A percentile compares a stretch with the other conserved stretches of the same genome.
phyloP scores from a whole-genome alignment of 23 tunicate species.

The Ciona savignyi region DNA sequence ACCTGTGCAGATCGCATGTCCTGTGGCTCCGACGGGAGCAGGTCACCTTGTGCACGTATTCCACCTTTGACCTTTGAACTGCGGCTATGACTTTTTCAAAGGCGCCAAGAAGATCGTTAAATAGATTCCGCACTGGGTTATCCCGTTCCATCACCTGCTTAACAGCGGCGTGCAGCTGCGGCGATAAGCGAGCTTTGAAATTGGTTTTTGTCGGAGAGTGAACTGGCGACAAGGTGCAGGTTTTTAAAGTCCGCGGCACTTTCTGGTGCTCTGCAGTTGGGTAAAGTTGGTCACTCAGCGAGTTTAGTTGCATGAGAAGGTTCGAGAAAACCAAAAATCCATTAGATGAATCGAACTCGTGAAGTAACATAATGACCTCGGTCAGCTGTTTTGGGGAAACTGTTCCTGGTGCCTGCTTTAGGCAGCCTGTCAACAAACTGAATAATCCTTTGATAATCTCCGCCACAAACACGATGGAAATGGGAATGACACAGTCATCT shows the following conservation, averaged over 20 bases:
- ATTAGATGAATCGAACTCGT: constrained; percentile 56
- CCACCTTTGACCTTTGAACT: constrained; percentile 47
- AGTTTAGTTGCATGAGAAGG: constrained; percentile 14
- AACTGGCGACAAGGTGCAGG: constrained; percentile 1
- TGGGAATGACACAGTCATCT: constrained; percentile 15
- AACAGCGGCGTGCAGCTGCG: background rate
- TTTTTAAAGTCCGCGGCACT: background rate
- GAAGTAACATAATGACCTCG: constrained; percentile 46
- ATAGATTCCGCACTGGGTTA: constrained; percentile 2
- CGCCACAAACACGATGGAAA: constrained; percentile 19
- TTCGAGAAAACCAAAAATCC: constrained; percentile 42
- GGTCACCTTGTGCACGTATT: constrained; percentile 54
- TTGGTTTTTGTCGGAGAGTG: constrained; percentile 13
- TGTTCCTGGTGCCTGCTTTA: constrained; percentile 11
- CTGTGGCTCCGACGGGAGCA: constrained; percentile 64
- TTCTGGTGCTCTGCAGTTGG: background rate
- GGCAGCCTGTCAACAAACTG: constrained; percentile 13
- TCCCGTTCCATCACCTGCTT: background rate
- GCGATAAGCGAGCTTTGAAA: background rate
- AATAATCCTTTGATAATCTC: constrained; percentile 27
- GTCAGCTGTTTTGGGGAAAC: constrained; percentile 26
- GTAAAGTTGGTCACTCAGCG: background rate
- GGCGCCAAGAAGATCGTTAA: constrained; percentile 10
- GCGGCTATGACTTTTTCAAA: constrained; percentile 18
- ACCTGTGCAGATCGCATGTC: constrained; percentile 35